phyloP scores from a whole-genome alignment of 2,797 vertebrate species.

The Poecilia picta region DNA sequence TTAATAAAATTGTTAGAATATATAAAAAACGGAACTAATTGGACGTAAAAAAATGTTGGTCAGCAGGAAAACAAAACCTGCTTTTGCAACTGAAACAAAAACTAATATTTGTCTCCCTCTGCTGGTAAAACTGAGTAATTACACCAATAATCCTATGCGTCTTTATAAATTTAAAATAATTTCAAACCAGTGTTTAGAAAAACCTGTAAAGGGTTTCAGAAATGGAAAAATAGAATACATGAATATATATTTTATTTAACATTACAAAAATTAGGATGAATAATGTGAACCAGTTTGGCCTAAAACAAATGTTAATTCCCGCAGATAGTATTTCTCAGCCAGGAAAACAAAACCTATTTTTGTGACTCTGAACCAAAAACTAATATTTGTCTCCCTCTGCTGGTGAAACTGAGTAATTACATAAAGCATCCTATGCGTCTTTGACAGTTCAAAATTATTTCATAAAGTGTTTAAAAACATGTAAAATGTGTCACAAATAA shows the following conservation, averaged over 20 bases:
- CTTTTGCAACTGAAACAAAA: background rate
- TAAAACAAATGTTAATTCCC: background rate
- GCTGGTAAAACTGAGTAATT: constrained; percentile 22
- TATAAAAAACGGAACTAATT: too few relatives aligned
- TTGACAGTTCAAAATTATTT: background rate
- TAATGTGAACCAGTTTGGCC: too few relatives aligned
- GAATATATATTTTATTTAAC: too few relatives aligned
- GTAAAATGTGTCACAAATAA: constrained; percentile 13
- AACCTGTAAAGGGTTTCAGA: too few relatives aligned
- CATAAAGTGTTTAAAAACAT: constrained; percentile 21
- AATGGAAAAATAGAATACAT: too few relatives aligned
- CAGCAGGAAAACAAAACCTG: background rate
- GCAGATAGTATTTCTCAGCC: too few relatives aligned
- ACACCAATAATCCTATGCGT: background rate
- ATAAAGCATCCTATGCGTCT: background rate
- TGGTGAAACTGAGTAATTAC: constrained; percentile 20
- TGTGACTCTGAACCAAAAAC: background rate
- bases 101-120: constrained; percentile 52
- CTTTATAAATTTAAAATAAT: constrained; percentile 1
- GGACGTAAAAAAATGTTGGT: background rate
- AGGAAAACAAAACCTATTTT: background rate
- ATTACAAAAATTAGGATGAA: too few relatives aligned
- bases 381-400: constrained; percentile 42
- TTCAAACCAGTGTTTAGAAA: constrained; percentile 15
- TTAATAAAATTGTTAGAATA: too few relatives aligned